Evolutionary conservation across 2,113 vertebrate species (phyloP), one percentile per base, ranked within the genome.

Genomic region (Dasyurus viverrinus): DNA sequence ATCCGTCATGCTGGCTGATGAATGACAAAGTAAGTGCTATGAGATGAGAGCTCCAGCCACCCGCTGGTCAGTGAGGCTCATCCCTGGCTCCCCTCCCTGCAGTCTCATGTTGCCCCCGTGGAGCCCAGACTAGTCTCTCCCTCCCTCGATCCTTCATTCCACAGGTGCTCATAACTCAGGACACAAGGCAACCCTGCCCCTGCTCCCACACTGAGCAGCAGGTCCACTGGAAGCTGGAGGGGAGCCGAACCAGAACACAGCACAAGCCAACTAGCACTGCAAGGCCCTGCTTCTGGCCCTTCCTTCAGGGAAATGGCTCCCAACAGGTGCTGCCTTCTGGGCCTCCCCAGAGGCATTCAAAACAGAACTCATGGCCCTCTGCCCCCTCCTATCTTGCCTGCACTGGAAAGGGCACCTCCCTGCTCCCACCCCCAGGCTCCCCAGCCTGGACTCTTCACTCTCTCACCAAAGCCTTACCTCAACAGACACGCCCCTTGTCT

Each of bases 1-100:
- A 94, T 53, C 92, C 91, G 9, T 76, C 36, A 97, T 97, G 92
- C 92, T 98, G 98, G 53, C 90, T 57, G 97, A 52, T 93, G 93
- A 90, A 96, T 5, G 95, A 96, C 97, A 54, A 53, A 76, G 68
- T 19, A 4, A 23, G 7, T 1, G 68, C 36, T 1, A 5, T 1
- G 36, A 76, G 36, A 30, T 19, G 1, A 36, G 2, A 3, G 57
- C 57, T 68, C 60, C 14, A 16, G 12, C 30, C 14, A 12, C 3
- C 60, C 5, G 2, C 9, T 0, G 19, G 60, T 30, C 60, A 6
- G 60, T 0, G 12, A n/a, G 30, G 12, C 30, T 36, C 60, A 3
- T 68, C 12, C 2, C 60, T 6, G 30, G 60, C 30, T 12, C 57
- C 10, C 2, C 30, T 42, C 30, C 30, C 12, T 36, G 12, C 30